A percentile compares a stretch with the other conserved stretches of the same genome.
Conservation (phyloP, 2,113 vertebrate species). For the Harpagus bidentatus region DNA sequence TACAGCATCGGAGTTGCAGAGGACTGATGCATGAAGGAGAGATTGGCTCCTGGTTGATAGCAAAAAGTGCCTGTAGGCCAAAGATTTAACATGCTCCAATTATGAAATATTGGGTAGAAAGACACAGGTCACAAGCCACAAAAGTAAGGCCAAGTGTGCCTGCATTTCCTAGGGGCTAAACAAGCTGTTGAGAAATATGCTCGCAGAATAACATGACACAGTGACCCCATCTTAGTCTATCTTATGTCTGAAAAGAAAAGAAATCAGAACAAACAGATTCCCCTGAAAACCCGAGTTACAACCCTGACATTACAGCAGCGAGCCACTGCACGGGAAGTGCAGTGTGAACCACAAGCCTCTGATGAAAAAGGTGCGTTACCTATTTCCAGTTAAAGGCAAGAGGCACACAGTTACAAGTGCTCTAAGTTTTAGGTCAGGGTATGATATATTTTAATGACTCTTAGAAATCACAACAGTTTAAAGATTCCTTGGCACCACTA, state of each 20-base stretch:
- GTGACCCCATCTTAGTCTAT: not conserved
- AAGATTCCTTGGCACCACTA: not conserved
- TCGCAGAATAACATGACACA: not conserved
- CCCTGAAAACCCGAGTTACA: not conserved
- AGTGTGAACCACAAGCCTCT: not conserved
- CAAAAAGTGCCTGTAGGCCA: not conserved
- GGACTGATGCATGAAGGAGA: not conserved
- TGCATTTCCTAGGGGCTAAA: not conserved
- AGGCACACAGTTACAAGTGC: not conserved
- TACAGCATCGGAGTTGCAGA: not conserved
- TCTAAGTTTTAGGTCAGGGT: not conserved
- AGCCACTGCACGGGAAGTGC: not conserved
- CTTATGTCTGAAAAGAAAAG: not conserved
- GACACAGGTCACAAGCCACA: not conserved
- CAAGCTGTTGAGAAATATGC: not conserved
- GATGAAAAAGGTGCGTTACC: not conserved
- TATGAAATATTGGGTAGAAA: slow-evolving; percentile 16
- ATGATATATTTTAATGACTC: not conserved
- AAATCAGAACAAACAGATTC: not conserved
- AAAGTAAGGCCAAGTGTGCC: not conserved
- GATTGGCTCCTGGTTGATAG: not conserved
- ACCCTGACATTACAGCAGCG: not conserved
- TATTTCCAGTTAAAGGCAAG: not conserved
- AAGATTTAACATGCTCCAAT: slow-evolving; percentile 44
- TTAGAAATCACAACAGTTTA: not conserved